phyloP scores from a whole-genome alignment of 35 echinoderm and acorn worm genomes.

The Apostichopus californicus region DNA sequence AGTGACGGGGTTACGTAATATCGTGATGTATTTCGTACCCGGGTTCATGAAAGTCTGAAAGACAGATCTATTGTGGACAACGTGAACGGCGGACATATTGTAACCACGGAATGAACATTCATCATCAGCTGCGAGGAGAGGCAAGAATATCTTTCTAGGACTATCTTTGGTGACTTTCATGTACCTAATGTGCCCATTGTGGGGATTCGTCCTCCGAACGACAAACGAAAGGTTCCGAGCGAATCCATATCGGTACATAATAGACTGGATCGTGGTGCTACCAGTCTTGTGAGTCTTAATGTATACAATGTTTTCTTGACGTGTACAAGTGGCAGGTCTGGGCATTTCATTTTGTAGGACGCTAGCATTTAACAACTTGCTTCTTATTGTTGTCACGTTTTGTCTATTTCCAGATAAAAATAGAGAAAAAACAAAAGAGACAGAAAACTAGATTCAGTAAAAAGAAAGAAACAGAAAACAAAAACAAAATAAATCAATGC shows the following conservation, averaged over 20 bases:
- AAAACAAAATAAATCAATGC: too few relatives aligned
- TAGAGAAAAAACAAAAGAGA: neutral
- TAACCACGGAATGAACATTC: neutral
- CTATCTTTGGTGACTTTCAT: constrained; percentile 1
- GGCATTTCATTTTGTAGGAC: neutral
- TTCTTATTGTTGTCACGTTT: too few relatives aligned
- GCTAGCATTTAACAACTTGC: neutral
- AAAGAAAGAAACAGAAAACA: too few relatives aligned
- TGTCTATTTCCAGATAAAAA: neutral
- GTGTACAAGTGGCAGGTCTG: neutral
- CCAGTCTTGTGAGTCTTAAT: constrained; percentile 75
- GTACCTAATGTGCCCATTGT: constrained; percentile 21
- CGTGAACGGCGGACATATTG: constrained; percentile 20
- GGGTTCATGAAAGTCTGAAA: constrained; percentile 14
- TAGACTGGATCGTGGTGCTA: constrained; percentile 51
- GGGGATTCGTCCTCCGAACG: neutral
- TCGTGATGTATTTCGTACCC: constrained; percentile 12
- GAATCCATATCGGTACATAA: constrained; percentile 57
- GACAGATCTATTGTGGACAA: neutral
- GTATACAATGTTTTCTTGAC: constrained; percentile 22
- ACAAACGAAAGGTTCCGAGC: constrained; percentile 43
- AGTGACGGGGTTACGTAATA: neutral
- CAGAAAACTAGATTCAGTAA: neutral
- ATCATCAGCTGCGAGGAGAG: neutral
- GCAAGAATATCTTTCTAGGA: constrained; percentile 22